These are phyloP conservation scores for Trinectes maculatus DNA, from an alignment of 2,113 vertebrate genomes.

Conservation along the genomic window DNA sequence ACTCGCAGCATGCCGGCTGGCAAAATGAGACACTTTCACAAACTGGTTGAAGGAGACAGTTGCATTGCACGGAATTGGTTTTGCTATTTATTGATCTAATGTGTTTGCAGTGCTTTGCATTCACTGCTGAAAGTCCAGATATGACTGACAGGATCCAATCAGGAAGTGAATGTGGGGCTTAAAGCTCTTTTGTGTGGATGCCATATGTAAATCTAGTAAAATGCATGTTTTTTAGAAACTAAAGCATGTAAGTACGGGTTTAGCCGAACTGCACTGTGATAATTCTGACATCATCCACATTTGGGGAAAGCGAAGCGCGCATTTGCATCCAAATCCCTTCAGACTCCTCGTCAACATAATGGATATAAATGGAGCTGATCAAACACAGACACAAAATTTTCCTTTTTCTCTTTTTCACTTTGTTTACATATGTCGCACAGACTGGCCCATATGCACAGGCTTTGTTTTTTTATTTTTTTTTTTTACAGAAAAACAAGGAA, in stretches of 20 bases:
- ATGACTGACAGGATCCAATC: no score
- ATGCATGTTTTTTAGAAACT: background rate
- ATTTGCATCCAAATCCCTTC: background rate
- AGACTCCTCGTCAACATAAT: background rate
- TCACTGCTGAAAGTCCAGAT: no score
- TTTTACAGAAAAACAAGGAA: conserved; percentile 49
- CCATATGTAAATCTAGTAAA: background rate
- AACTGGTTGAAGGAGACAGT: conserved; percentile 2
- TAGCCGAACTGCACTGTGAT: background rate
- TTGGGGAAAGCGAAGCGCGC: background rate
- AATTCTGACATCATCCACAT: background rate
- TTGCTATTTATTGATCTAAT: background rate
- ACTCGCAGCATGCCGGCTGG: conserved; percentile 8
- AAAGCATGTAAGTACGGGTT: no score
- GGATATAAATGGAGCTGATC: conserved; percentile 17
- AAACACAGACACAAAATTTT: conserved; percentile 17
- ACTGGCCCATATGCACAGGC: conserved; percentile 8
- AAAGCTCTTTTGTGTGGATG: background rate
- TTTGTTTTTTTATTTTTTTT: conserved; percentile 20
- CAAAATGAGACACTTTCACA: background rate
- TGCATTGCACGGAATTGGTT: background rate
- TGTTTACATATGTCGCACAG: conserved; percentile 21
- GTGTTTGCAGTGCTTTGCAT: background rate
- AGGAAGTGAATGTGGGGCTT: no score
- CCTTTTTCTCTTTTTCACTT: background rate